Base-by-base conservation (phyloP, 2,113 vertebrate species). In the Salvelinus sp. region DNA sequence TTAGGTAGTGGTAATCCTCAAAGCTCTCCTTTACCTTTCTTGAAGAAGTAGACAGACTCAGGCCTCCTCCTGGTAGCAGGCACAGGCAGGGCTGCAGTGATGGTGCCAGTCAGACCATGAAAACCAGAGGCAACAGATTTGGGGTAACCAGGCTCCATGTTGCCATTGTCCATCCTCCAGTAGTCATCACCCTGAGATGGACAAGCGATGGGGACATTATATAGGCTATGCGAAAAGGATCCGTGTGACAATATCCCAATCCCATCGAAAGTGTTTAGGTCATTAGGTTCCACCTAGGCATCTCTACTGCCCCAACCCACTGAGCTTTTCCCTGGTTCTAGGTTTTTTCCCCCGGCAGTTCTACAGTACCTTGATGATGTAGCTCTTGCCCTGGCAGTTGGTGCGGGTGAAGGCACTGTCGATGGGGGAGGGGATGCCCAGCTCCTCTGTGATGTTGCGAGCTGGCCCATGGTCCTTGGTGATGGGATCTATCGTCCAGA, bases 31-130 rank as follows among this genome's bases (percentile, higher is more conserved):
- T 74, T 50, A 96, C 95, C 94, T 93, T 81, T 93, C 90, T 95
- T 96, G 83, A 96, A 95, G 83, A 96, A 96, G 82, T 95, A 94
- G 16, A 95, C 92, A 0, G 93, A 91, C 87, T 96, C 95, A 0
- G 94, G 93, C 79, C 92, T 93, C 71, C 1, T 91, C 25, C 87
- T 90, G 71, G 91, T 85, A 74, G 88, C 92, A 76, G 95, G 92
- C 71, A 95, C 84, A 0, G 95, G 90, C 20, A 96, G 92, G 6
- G 93, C 93, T 63, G 92, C 93, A 14, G 84, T 85, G 75, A 96
- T 93, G 88, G 84, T 93, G 54, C 95, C 95, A 33, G 69, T 92
- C 14, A 96, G 78, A 67, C 95, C 95, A 69, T 91, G 91, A 85
- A 96, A 96, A 79, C 94, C 95, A 6, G 89, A 93, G 0, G 88